These are phyloP conservation scores for Crotalus tigris DNA, from an alignment of 2,113 vertebrate genomes.

Conservation along the genomic window DNA sequence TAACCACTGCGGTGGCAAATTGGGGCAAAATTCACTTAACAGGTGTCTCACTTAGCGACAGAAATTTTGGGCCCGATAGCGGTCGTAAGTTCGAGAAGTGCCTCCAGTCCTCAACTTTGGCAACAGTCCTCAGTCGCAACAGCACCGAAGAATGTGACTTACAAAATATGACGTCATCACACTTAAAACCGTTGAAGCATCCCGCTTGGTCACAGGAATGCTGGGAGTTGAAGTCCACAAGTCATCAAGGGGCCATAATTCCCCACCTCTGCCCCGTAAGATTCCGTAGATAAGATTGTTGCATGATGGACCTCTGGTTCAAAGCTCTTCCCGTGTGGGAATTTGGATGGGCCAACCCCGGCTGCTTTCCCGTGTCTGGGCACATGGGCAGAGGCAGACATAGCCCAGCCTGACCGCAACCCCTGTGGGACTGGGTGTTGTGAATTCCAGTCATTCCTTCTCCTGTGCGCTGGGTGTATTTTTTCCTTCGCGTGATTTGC, in stretches of 20 bases:
- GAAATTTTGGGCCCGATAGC: background rate
- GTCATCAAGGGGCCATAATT: background rate
- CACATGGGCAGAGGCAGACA: background rate
- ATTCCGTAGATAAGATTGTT: background rate
- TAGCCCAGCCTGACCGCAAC: background rate
- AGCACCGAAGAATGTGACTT: too few relatives aligned
- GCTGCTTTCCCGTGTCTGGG: background rate
- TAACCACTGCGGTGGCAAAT: background rate
- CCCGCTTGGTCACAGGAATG: background rate
- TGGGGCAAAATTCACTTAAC: background rate
- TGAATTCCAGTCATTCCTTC: conserved; percentile 47
- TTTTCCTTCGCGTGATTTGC: background rate
- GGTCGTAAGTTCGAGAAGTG: background rate
- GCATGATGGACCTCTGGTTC: background rate
- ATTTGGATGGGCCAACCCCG: background rate
- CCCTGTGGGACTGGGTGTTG: conserved; percentile 1
- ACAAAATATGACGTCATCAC: too few relatives aligned
- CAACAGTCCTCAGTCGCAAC: too few relatives aligned
- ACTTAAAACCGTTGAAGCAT: too few relatives aligned
- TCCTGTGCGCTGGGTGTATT: conserved; percentile 23
- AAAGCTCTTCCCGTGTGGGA: background rate
- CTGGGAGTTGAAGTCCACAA: background rate
- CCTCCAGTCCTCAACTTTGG: background rate
- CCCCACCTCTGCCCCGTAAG: background rate
- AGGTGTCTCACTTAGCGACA: background rate